Evolutionary conservation across 2,113 vertebrate genomes (phyloP).

Genomic region (Acanthisitta chloris): DNA sequence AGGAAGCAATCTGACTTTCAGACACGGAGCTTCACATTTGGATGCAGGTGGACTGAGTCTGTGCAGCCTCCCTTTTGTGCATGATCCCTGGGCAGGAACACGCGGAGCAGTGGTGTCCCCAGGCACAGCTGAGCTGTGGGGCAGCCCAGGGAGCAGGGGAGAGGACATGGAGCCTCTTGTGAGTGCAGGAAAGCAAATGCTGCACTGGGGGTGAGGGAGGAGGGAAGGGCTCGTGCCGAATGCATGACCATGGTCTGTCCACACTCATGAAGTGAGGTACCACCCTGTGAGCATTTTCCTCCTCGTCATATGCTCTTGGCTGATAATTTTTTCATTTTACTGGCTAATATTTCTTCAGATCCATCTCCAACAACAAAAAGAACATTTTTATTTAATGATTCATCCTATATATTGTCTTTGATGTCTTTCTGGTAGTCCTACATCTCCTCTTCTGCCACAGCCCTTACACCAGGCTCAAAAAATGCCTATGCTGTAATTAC

Average conservation of each 20-base stretch:
- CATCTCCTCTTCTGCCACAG: background rate
- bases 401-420: background rate
- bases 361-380: background rate
- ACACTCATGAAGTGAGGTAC: background rate
- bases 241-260: rapidly evolving
- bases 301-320: background rate
- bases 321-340: background rate
- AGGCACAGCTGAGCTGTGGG: background rate
- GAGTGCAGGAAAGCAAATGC: background rate
- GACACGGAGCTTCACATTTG: too few species aligned
- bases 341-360: background rate
- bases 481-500: background rate
- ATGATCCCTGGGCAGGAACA: background rate
- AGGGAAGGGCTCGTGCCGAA: background rate
- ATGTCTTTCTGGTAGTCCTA: rapidly evolving
- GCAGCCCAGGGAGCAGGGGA: background rate
- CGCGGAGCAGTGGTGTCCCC: too few species aligned
- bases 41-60: background rate
- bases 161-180: background rate
- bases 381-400: background rate
- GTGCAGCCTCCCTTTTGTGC: background rate
- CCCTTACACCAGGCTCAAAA: background rate
- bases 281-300: background rate
- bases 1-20: background rate
- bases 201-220: background rate